phyloP scores from a whole-genome alignment of 2,888 invertebrate genomes.

The Vesta saturnalis region DNA sequence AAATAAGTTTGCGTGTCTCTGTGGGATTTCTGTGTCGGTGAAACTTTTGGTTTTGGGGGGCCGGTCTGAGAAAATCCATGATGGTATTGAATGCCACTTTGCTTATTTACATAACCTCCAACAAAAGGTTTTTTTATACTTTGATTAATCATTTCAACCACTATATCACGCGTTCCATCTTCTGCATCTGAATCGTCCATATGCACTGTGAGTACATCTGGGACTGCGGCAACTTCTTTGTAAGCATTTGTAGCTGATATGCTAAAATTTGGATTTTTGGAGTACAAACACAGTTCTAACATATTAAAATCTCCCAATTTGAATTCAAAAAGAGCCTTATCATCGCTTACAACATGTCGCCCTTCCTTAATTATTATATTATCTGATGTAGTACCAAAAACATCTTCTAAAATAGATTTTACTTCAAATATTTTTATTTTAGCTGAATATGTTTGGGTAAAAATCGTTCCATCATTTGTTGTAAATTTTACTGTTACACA shows the following conservation, averaged over 20 bases:
- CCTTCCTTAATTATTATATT: constrained; percentile 65
- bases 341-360: constrained; percentile 56
- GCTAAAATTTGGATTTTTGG: constrained; percentile 47
- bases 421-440: constrained; percentile 68
- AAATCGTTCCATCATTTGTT: constrained; percentile 54
- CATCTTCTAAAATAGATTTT: constrained; percentile 68
- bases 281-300: constrained; percentile 50
- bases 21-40: constrained; percentile 65
- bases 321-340: constrained; percentile 45
- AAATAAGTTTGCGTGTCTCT: constrained; percentile 73
- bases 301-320: constrained; percentile 48
- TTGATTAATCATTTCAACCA: constrained; percentile 69
- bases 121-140: constrained; percentile 78
- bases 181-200: constrained; percentile 60
- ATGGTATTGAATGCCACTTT: constrained; percentile 77
- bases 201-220: constrained; percentile 68
- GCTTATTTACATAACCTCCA: constrained; percentile 81
- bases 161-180: constrained; percentile 61
- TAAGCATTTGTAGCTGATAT: constrained; percentile 55
- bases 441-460: constrained; percentile 66
- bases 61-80: constrained; percentile 88
- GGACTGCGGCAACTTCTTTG: constrained; percentile 53
- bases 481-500: constrained; percentile 54
- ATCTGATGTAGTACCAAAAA: constrained; percentile 67
- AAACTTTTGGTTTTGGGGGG: constrained; percentile 66